A percentile compares a stretch with the other conserved stretches of the same genome.
phyloP scores from a whole-genome alignment of 2,888 invertebrate genomes.

The Lysandra bellargus region DNA sequence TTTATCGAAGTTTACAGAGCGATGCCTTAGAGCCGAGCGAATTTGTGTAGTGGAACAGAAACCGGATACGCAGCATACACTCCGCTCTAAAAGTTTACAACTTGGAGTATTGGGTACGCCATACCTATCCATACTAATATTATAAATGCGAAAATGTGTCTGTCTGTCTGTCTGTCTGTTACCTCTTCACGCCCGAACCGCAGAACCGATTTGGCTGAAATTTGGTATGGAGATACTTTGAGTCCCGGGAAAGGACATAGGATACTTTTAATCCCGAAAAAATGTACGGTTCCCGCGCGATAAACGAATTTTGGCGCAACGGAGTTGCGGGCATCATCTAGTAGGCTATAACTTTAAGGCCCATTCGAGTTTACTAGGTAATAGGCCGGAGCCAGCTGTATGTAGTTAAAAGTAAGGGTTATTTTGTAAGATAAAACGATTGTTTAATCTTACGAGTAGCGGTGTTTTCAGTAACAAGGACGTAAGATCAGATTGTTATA shows the following conservation, averaged over 20 bases:
- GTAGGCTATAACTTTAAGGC: background rate
- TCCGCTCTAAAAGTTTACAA: conserved; percentile 17
- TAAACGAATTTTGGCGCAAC: too few species aligned
- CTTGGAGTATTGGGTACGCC: conserved; percentile 17
- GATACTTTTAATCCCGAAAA: too few species aligned
- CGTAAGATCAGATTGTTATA: too few species aligned
- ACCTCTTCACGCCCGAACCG: too few species aligned
- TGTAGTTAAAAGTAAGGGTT: conserved; percentile 3
- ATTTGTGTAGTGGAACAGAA: conserved; percentile 31
- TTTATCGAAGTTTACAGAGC: conserved; percentile 27
- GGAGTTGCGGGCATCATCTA: too few species aligned
- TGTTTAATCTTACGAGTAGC: background rate
- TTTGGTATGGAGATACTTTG: too few species aligned
- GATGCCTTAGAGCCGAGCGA: conserved; percentile 15
- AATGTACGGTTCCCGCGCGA: too few species aligned
- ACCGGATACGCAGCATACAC: conserved; percentile 19
- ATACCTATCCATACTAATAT: background rate
- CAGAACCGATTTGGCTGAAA: too few species aligned
- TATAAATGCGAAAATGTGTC: too few species aligned
- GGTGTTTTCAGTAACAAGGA: background rate
- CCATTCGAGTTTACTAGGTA: conserved; percentile 17
- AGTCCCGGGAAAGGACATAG: too few species aligned
- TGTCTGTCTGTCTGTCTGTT: too few species aligned
- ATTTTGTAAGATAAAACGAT: conserved; percentile 22
- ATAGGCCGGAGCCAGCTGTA: conserved; percentile 2